These are phyloP conservation scores for Samia ricini DNA, from an alignment of 1,140 invertebrate species.

Conservation along the genomic window DNA sequence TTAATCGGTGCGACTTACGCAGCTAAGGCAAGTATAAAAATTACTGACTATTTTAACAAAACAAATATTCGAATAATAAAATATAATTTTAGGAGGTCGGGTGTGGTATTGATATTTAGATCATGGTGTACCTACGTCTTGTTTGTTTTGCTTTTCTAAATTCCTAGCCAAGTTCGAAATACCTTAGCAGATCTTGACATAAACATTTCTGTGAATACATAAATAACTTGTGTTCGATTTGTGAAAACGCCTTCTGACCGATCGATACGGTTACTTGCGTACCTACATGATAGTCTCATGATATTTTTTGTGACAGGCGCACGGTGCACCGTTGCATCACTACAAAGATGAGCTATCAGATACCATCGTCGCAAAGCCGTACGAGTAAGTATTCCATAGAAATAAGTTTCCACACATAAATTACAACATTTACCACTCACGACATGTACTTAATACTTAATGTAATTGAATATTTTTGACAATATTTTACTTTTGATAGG, in stretches of 20 bases:
- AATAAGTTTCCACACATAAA: background rate
- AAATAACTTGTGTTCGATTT: background rate
- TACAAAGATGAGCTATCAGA: slow-evolving; percentile 87
- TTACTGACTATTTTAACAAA: background rate
- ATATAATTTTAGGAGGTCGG: slow-evolving; percentile 39
- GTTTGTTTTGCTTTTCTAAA: slow-evolving; percentile 64
- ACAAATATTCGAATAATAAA: slow-evolving; percentile 22
- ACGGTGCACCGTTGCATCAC: slow-evolving; percentile 71
- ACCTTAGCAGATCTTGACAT: slow-evolving; percentile 31
- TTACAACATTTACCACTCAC: background rate
- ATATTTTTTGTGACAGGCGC: slow-evolving; percentile 56
- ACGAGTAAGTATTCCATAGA: slow-evolving; percentile 81
- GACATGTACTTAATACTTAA: background rate
- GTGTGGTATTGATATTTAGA: slow-evolving; percentile 74
- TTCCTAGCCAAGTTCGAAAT: slow-evolving; percentile 34
- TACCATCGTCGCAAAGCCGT: slow-evolving; percentile 85
- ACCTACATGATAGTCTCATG: slow-evolving; percentile 30
- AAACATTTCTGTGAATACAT: slow-evolving; percentile 34
- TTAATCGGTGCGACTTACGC: slow-evolving; percentile 34
- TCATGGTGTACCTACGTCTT: slow-evolving; percentile 48
- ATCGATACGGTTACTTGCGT: slow-evolving; percentile 10
- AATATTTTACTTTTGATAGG: background rate
- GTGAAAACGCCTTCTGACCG: background rate
- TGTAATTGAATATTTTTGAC: background rate
- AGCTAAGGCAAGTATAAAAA: slow-evolving; percentile 36